A percentile compares a stretch with the other conserved stretches of the same genome.
Evolutionary conservation across 2,797 vertebrate genomes (phyloP).

Genomic region (Salarias fasciatus): DNA sequence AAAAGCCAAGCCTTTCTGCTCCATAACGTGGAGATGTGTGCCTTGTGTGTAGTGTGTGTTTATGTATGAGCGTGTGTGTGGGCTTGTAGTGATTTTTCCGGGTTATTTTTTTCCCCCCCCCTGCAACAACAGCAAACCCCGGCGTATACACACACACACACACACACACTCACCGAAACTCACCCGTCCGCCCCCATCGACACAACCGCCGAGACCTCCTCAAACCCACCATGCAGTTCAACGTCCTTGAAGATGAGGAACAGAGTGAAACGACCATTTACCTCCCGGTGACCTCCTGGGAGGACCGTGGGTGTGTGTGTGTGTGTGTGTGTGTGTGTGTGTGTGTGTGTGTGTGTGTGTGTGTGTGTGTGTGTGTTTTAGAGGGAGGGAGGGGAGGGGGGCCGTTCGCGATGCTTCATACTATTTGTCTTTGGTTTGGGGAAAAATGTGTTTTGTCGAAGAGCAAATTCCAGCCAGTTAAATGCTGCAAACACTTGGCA

Average conservation of each 20-base stretch:
- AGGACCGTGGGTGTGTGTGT: slow-evolving; percentile 46
- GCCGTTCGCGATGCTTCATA: slow-evolving; percentile 38
- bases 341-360: slow-evolving; percentile 38
- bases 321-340: slow-evolving; percentile 45
- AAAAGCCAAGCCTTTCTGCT: slow-evolving; percentile 53
- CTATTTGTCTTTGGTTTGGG: slow-evolving; percentile 72
- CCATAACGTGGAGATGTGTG: slow-evolving; percentile 28
- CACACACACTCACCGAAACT: too few species aligned
- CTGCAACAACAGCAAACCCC: background rate
- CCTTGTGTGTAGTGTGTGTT: slow-evolving; percentile 17
- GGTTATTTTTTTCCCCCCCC: slow-evolving; percentile 1
- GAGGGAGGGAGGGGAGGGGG: slow-evolving; percentile 10
- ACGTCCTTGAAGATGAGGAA: slow-evolving; percentile 78
- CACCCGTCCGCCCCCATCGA: slow-evolving; percentile 24
- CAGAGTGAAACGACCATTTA: slow-evolving; percentile 77
- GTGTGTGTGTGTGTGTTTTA: slow-evolving; percentile 39
- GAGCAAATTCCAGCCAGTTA: slow-evolving; percentile 70
- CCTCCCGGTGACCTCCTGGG: slow-evolving; percentile 77
- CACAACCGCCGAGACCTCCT: slow-evolving; percentile 59
- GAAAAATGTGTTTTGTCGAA: slow-evolving; percentile 67
- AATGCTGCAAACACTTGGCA: slow-evolving; percentile 71
- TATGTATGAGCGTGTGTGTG: slow-evolving; percentile 22
- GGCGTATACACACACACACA: slow-evolving; percentile 24
- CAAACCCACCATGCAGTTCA: slow-evolving; percentile 75
- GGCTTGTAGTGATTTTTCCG: slow-evolving; percentile 24